A percentile compares a stretch with the other conserved stretches of the same genome.
phyloP scores from a whole-genome alignment of 2,888 invertebrate genomes.

The Lumbricus terrestris region DNA sequence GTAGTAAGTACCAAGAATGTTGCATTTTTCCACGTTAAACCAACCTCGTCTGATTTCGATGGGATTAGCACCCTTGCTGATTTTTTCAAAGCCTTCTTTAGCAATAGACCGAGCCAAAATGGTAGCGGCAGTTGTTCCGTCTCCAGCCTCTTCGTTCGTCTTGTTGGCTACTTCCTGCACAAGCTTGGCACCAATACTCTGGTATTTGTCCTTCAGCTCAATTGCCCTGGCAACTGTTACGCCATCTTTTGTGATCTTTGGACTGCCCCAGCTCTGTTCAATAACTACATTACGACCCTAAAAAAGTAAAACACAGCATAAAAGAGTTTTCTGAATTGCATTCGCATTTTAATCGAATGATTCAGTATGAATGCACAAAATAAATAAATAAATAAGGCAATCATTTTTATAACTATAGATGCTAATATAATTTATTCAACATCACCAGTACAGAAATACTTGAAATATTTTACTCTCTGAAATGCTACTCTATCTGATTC shows the following conservation, averaged over 20 bases:
- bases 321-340: not conserved
- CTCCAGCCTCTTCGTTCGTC: constrained; percentile 97
- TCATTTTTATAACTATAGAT: too few relatives aligned
- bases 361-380: not conserved
- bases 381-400: not conserved
- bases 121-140: constrained; percentile 96
- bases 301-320: not conserved
- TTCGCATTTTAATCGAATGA: too few relatives aligned
- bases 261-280: constrained; percentile 99
- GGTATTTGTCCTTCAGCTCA: constrained; percentile 90
- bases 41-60: constrained; percentile 86
- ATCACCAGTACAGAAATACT: not conserved
- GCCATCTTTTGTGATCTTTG: constrained; percentile 99
- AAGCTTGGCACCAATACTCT: constrained; percentile 95
- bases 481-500: too few relatives aligned
- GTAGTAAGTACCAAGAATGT: not conserved
- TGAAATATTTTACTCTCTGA: not conserved
- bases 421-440: not conserved
- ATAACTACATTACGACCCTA: constrained; percentile 95
- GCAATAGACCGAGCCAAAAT: constrained; percentile 96
- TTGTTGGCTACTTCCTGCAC: constrained; percentile 99
- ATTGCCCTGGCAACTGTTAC: constrained; percentile 98
- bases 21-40: not conserved
- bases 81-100: constrained; percentile 97
- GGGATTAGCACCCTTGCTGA: constrained; percentile 95